These are phyloP conservation scores for Hydropotes inermis DNA, from an alignment of 2,113 vertebrate species.

Conservation along the genomic window DNA sequence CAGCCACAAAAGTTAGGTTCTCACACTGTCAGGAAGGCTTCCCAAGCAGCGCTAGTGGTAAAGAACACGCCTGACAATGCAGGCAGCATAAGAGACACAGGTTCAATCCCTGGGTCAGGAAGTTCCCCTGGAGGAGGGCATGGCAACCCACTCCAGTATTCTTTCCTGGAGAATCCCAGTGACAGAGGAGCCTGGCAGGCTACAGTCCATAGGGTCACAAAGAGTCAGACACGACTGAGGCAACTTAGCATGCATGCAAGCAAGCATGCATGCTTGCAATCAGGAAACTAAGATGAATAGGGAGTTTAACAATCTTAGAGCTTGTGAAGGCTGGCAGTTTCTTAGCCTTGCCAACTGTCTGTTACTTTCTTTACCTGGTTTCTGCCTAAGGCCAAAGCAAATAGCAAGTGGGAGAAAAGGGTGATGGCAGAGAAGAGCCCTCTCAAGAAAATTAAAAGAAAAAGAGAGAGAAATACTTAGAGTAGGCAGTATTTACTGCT, in stretches of 20 bases:
- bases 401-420: not conserved
- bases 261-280: not conserved
- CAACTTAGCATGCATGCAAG: not conserved
- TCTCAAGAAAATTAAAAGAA: not conserved
- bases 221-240: not conserved
- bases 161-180: not conserved
- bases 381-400: slow-evolving; percentile 44
- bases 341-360: not conserved
- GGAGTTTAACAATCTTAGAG: not conserved
- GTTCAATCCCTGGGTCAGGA: not conserved
- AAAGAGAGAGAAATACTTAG: not conserved
- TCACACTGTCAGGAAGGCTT: slow-evolving; percentile 31
- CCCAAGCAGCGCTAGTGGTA: not conserved
- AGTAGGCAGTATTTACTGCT: not conserved
- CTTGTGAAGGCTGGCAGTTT: not conserved
- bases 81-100: not conserved
- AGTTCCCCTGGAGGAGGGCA: not conserved
- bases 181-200: not conserved
- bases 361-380: slow-evolving; percentile 34
- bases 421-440: not conserved
- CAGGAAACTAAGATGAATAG: slow-evolving; percentile 35
- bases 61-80: not conserved
- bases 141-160: not conserved
- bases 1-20: slow-evolving; percentile 38
- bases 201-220: not conserved